Evolutionary conservation across 2,797 vertebrate genomes (phyloP).

Genomic region (Heliangelus exortis): DNA sequence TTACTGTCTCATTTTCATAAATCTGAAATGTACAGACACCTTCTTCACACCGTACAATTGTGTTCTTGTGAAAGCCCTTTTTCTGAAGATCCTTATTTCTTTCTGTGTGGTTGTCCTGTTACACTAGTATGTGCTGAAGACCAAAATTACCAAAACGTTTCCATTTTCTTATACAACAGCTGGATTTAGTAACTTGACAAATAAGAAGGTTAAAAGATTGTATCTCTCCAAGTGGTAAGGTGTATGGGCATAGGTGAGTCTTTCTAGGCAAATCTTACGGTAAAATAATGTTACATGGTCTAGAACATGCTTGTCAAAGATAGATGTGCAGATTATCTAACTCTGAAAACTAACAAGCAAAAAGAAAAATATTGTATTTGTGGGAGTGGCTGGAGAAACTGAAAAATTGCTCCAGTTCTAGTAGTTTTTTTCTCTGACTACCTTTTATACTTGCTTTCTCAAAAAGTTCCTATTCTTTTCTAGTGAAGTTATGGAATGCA

Average conservation of each 20-base stretch:
- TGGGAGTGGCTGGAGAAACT: neutral
- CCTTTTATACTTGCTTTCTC: neutral
- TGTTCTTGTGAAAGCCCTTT: neutral
- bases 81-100: neutral
- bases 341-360: neutral
- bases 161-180: neutral
- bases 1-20: neutral
- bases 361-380: neutral
- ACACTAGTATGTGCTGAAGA: neutral
- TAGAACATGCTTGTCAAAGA: neutral
- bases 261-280: neutral
- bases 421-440: neutral
- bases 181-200: neutral
- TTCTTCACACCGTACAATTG: neutral
- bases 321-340: neutral
- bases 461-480: neutral
- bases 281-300: neutral
- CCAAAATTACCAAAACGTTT: neutral
- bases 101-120: neutral
- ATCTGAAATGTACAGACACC: neutral
- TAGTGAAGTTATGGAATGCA: neutral
- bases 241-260: neutral
- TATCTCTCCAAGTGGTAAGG: neutral
- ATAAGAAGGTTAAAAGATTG: neutral
- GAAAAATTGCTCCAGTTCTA: neutral